Evolutionary conservation across 2,113 vertebrate species (phyloP).

Genomic region (Onychostruthus taczanowskii): DNA sequence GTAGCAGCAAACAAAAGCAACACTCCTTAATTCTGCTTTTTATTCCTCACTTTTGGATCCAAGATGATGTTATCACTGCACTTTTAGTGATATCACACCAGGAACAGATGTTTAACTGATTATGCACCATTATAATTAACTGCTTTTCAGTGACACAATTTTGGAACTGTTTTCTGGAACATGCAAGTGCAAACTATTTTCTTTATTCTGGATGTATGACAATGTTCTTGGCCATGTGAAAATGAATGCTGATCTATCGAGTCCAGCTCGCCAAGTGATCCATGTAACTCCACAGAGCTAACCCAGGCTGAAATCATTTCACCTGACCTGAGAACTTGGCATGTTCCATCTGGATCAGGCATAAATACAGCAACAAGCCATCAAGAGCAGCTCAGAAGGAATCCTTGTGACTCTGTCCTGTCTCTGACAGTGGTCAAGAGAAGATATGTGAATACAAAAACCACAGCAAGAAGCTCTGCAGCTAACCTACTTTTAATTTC

Average conservation of each 20-base stretch:
- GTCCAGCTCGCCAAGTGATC: not conserved
- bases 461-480: not conserved
- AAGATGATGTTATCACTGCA: not conserved
- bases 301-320: not conserved
- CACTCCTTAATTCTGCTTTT: not conserved
- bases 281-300: not conserved
- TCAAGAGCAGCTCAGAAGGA: not conserved
- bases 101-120: slow-evolving; percentile 45
- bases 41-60: not conserved
- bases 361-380: not conserved
- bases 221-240: not conserved
- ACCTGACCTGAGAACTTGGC: not conserved
- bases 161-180: slow-evolving; percentile 35
- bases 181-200: not conserved
- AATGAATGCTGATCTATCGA: not conserved
- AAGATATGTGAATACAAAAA: not conserved
- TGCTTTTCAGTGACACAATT: not conserved
- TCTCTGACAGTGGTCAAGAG: not conserved
- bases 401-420: not conserved
- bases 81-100: slow-evolving; percentile 21
- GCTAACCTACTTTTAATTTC: not conserved
- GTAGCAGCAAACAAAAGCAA: not conserved
- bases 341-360: not conserved
- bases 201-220: slow-evolving; percentile 40
- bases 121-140: slow-evolving; percentile 21